phyloP scores from a whole-genome alignment of 2,888 invertebrate genomes.

The Cephus sareptanus region DNA sequence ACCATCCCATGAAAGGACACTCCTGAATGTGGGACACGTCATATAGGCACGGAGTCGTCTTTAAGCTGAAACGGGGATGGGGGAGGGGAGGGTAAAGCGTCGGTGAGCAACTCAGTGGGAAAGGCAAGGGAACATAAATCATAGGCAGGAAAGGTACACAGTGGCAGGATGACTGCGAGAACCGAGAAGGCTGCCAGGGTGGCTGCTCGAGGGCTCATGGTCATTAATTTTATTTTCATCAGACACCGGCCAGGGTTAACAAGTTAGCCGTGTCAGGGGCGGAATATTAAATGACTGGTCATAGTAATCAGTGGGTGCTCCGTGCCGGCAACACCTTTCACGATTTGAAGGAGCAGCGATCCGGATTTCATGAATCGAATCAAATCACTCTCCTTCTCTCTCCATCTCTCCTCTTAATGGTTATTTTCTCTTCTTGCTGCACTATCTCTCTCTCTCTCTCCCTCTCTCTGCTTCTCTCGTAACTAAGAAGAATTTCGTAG shows the following conservation, averaged over 20 bases:
- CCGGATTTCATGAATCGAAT: neutral
- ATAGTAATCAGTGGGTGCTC: conserved; percentile 31
- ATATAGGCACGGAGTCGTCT: neutral
- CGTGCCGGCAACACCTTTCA: neutral
- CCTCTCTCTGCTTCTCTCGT: conserved; percentile 20
- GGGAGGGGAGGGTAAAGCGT: neutral
- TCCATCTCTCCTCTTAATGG: neutral
- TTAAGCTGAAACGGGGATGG: neutral
- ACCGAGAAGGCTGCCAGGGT: conserved; percentile 23
- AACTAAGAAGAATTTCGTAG: neutral
- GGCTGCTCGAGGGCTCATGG: conserved; percentile 30
- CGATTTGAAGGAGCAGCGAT: neutral
- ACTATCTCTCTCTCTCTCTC: neutral
- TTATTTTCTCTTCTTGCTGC: neutral
- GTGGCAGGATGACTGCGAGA: conserved; percentile 8
- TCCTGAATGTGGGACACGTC: neutral
- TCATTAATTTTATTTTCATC: conserved; percentile 41
- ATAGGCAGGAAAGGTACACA: conserved; percentile 5
- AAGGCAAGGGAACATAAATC: conserved; percentile 3
- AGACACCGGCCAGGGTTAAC: conserved; percentile 28
- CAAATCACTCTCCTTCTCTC: neutral
- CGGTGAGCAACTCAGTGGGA: neutral
- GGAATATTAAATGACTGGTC: conserved; percentile 35
- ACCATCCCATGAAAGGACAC: neutral
- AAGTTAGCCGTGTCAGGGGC: conserved; percentile 32